phyloP scores from a whole-genome alignment of 2,797 vertebrate species.

The Distichodus sexfasciatus region DNA sequence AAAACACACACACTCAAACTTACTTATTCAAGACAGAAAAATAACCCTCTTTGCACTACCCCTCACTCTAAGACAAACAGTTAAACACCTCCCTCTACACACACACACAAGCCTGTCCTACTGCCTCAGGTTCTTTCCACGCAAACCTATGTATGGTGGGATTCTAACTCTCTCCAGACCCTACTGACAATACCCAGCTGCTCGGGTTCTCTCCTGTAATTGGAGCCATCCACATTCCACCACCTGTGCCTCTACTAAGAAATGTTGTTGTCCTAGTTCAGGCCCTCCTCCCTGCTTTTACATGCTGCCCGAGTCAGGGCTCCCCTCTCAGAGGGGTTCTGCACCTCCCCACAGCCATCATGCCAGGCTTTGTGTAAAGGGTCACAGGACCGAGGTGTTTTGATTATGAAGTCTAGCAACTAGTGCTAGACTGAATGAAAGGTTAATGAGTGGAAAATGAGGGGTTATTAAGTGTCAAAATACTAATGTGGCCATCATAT shows the following conservation, averaged over 20 bases:
- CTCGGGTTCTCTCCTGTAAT: constrained; percentile 18
- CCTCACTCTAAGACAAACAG: not conserved
- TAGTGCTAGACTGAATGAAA: not conserved
- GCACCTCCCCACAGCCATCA: constrained; percentile 1
- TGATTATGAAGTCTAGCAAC: not conserved
- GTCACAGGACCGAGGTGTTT: not conserved
- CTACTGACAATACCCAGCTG: constrained; percentile 65
- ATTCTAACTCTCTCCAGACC: constrained; percentile 38
- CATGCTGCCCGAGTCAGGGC: constrained; percentile 46
- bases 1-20: constrained; percentile 16
- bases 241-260: constrained; percentile 48
- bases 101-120: constrained; percentile 49
- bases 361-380: not conserved
- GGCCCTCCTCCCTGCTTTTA: constrained; percentile 46
- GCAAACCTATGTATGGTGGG: constrained; percentile 54
- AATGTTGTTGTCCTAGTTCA: constrained; percentile 53
- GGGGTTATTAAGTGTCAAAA: not conserved
- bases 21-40: constrained; percentile 3
- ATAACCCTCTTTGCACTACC: not conserved
- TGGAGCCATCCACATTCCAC: constrained; percentile 22
- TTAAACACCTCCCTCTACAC: constrained; percentile 16
- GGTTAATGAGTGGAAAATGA: not conserved
- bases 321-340: not conserved
- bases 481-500: not conserved
- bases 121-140: constrained; percentile 51